These are phyloP conservation scores for Arrhopalites spinosus DNA, from an alignment of 2,888 invertebrate species.

Conservation along the genomic window DNA sequence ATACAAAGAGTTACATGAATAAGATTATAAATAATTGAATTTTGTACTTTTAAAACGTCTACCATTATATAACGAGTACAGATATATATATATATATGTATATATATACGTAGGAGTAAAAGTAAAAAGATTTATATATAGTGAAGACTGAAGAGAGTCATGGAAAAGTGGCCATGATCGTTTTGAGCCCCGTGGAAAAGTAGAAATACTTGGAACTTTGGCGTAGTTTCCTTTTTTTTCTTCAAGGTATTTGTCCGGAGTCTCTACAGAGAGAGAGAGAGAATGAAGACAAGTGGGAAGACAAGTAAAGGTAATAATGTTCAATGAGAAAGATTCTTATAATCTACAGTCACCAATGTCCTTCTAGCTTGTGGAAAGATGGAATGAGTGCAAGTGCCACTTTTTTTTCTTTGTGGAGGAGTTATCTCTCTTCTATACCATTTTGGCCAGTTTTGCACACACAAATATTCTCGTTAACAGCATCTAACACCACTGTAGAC, in stretches of 20 bases:
- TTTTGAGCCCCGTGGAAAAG: neutral
- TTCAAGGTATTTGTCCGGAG: neutral
- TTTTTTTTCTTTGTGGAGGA: too few species aligned
- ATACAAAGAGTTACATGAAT: too few species aligned
- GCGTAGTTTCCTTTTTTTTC: neutral
- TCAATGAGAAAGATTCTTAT: too few species aligned
- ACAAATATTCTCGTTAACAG: neutral
- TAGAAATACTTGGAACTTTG: neutral
- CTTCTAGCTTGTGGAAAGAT: neutral
- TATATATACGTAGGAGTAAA: neutral
- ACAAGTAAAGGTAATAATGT: neutral
- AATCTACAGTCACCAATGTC: neutral
- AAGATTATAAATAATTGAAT: too few species aligned
- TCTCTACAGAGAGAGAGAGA: neutral
- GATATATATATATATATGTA: neutral
- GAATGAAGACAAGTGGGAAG: conserved; percentile 16
- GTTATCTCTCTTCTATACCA: neutral
- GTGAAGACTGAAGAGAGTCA: neutral
- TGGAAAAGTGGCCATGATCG: neutral
- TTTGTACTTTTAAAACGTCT: neutral
- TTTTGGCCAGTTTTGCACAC: neutral
- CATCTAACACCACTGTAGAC: neutral
- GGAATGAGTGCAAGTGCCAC: neutral
- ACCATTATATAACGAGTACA: neutral
- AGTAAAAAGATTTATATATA: neutral